Conservation (phyloP, 2,888 invertebrate genomes). For the Heteropelma amictum region DNA sequence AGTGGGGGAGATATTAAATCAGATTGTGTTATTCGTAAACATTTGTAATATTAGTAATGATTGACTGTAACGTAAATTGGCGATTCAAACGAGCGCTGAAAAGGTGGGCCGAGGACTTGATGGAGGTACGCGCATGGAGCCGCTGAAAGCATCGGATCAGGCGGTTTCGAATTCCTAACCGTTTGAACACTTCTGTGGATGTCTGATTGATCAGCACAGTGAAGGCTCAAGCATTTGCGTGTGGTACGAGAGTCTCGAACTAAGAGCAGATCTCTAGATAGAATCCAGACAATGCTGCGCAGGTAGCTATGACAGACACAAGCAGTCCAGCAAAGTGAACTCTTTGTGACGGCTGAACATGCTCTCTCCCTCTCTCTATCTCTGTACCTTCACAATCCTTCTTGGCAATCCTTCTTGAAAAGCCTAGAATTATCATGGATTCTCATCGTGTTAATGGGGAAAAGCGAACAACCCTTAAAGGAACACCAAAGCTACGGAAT, state of each 20-base stretch:
- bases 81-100: slow-evolving; percentile 34
- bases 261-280: slow-evolving; percentile 12
- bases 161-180: slow-evolving; percentile 43
- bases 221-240: slow-evolving; percentile 34
- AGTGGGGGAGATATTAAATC: too few species aligned
- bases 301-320: slow-evolving; percentile 36
- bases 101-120: neutral
- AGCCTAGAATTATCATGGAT: slow-evolving; percentile 64
- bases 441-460: slow-evolving; percentile 65
- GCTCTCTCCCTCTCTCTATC: slow-evolving; percentile 39
- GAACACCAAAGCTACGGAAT: slow-evolving; percentile 64
- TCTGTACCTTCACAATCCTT: slow-evolving; percentile 20
- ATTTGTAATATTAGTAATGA: slow-evolving; percentile 19
- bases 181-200: slow-evolving; percentile 34
- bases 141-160: slow-evolving; percentile 23
- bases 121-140: slow-evolving; percentile 26
- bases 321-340: slow-evolving; percentile 38
- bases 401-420: slow-evolving; percentile 54
- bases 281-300: slow-evolving; percentile 33
- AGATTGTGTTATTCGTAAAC: neutral
- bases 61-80: slow-evolving; percentile 33
- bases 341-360: slow-evolving; percentile 47
- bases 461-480: slow-evolving; percentile 64
- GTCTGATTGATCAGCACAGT: slow-evolving; percentile 23
- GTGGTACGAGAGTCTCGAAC: slow-evolving; percentile 30